Percentiles rank a stretch among this genome's conserved stretches.
Evolutionary conservation across 2,113 vertebrate genomes (phyloP).

Genomic region (Stegostoma tigrinum): DNA sequence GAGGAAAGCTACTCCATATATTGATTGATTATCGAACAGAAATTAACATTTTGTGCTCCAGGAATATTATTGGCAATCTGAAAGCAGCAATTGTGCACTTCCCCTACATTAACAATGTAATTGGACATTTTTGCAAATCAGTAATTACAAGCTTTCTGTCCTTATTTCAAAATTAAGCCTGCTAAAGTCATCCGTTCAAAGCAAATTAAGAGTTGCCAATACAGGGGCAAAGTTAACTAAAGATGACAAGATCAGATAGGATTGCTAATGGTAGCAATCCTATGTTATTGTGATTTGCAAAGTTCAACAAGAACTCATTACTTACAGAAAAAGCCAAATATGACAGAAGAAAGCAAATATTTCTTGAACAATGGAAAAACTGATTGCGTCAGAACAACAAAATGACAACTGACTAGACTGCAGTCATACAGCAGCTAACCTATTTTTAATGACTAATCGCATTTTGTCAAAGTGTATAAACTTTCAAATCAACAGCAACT

Average conservation of each 20-base stretch:
- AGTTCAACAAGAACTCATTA: background rate
- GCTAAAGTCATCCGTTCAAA: background rate
- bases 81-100: background rate
- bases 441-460: constrained; percentile 5
- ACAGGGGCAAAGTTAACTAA: background rate
- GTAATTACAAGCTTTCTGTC: background rate
- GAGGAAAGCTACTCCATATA: background rate
- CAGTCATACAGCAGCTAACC: background rate
- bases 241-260: background rate
- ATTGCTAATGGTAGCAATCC: background rate
- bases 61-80: background rate
- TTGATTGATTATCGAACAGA: background rate
- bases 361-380: constrained; percentile 28
- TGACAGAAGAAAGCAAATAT: background rate
- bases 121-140: background rate
- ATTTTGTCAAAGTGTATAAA: constrained; percentile 1
- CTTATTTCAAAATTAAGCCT: background rate
- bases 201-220: background rate
- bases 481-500: constrained; percentile 16
- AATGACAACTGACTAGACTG: constrained; percentile 22
- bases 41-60: background rate
- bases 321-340: background rate
- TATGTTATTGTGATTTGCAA: background rate
- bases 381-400: constrained; percentile 10
- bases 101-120: background rate